These are phyloP conservation scores for Naja naja DNA, from an alignment of 2,113 vertebrate genomes.

Conservation along the genomic window DNA sequence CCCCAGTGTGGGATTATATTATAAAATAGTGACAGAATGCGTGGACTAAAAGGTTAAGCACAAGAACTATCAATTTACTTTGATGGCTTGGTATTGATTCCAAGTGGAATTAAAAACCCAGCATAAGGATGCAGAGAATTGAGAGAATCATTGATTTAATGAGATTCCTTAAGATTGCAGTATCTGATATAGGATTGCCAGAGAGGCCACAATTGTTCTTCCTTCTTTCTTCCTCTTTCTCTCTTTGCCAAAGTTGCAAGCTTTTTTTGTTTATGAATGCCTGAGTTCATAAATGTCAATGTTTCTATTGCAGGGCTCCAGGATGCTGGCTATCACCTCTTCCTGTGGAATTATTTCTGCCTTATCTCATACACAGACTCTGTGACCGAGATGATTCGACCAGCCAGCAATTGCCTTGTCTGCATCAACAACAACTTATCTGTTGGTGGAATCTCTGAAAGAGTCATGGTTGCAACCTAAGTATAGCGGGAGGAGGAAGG, in stretches of 20 bases:
- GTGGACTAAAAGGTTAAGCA: neutral
- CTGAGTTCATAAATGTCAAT: conserved; percentile 65
- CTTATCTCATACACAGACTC: conserved; percentile 56
- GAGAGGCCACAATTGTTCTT: neutral
- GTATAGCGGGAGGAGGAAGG: conserved; percentile 23
- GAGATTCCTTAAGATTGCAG: neutral
- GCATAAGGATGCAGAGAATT: neutral
- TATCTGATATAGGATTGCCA: neutral
- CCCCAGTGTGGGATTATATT: neutral
- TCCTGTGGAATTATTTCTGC: conserved; percentile 49
- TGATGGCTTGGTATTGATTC: neutral
- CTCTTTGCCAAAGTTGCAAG: conserved; percentile 36
- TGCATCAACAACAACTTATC: conserved; percentile 61
- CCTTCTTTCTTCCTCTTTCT: neutral
- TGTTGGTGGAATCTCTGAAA: conserved; percentile 39
- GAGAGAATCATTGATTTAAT: conserved; percentile 7
- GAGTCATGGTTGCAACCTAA: conserved; percentile 41
- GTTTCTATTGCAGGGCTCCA: conserved; percentile 56
- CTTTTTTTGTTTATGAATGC: conserved; percentile 65
- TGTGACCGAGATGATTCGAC: conserved; percentile 42
- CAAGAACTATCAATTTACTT: neutral
- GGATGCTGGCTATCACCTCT: conserved; percentile 45
- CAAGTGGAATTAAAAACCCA: neutral
- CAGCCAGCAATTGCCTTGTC: conserved; percentile 45
- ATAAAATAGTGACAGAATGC: neutral